Evolutionary conservation across 2,888 invertebrate genomes (phyloP), one percentile per base, ranked within the genome.

Genomic region (Philereme transversata): DNA sequence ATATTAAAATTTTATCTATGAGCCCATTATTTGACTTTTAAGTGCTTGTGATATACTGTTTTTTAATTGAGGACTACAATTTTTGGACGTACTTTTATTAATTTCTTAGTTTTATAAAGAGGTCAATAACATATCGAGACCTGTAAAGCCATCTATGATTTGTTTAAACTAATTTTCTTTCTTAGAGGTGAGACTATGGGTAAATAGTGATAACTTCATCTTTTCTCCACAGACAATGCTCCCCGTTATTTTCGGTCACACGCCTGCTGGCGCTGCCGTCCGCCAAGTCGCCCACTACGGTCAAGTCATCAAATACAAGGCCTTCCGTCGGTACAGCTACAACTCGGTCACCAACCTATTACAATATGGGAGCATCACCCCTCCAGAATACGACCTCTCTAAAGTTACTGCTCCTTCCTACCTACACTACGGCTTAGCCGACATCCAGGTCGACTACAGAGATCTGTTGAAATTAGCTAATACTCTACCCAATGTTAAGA

Each of bases 241-340:
- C n/a, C 86, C 86, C 0, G 58, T 84, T 0, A 72, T 82, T 41
- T 36, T 81, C 5, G 81, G 79, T 0, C 86, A 86, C 60, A 65
- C 79, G 0, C 86, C 86, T 0, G 84, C 85, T 0, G 86, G 86
- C 0, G 69, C 81, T 0, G 80, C 86, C 0, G 55, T 85, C 45
- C 79, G 83, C 4, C 86, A 86, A 65, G 46, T 85, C 1, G 61
- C 78, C 0, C 86, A 87, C 65, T 86, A 76, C 72, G 85, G 77
- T 0, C 86, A 87, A 50, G 63, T 68, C 38, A 81, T 85, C 64
- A 74, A 72, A 5, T 71, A 61, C 56, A 61, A 73, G 0, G 58
- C 64, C 3, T 86, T 86, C 76, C 76, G 78, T 5, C 78, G 86
- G 0, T 86, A 72, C 72, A 73, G 82, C 72, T 64, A 62, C 62